Conservation (phyloP, 2,888 invertebrate species). For the Oscheius sp. region DNA sequence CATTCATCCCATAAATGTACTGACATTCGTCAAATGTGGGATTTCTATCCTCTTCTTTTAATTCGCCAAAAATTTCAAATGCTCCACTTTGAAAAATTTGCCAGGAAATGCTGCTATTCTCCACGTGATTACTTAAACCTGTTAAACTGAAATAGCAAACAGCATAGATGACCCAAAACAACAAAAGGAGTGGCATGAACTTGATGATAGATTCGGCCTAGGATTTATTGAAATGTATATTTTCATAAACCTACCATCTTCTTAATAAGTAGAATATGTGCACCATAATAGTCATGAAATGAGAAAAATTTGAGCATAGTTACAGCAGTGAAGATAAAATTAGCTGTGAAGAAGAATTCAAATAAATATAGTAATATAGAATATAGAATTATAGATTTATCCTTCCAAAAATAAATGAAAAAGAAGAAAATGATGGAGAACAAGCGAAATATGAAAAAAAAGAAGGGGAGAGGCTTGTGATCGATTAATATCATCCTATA, state of each 20-base stretch:
- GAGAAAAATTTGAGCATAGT: constrained; percentile 3
- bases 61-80: constrained; percentile 16
- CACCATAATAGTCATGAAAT: not conserved
- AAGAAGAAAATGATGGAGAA: no score
- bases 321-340: constrained; percentile 4
- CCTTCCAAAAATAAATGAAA: no score
- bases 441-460: no score
- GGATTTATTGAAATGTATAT: not conserved
- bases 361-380: no score
- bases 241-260: not conserved
- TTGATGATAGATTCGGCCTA: constrained; percentile 14
- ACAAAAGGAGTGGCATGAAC: constrained; percentile 5
- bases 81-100: constrained; percentile 10
- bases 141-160: constrained; percentile 6
- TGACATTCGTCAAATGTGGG: no score
- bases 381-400: no score
- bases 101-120: no score
- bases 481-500: no score
- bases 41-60: not conserved
- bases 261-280: not conserved
- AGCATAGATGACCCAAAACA: constrained; percentile 22
- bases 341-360: not conserved
- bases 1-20: not conserved
- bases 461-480: no score
- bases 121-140: no score